Conservation (phyloP, 2,797 vertebrate species). For the Acropternis orthonyx region DNA sequence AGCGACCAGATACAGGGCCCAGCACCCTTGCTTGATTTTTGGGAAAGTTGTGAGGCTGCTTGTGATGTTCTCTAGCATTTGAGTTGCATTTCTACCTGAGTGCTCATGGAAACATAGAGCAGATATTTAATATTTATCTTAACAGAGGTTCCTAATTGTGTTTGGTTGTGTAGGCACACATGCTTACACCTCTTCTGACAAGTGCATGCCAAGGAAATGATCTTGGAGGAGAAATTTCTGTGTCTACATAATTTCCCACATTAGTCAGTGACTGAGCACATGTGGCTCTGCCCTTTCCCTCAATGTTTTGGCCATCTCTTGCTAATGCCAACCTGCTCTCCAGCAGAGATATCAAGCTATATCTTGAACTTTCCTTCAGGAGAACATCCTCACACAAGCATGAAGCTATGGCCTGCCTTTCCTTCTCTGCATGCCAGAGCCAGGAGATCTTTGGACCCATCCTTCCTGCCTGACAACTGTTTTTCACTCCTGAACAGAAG, state of each 20-base stretch:
- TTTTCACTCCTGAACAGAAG: background rate
- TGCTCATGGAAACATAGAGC: background rate
- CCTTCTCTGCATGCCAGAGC: fast-evolving
- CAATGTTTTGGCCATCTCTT: background rate
- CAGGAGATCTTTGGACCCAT: background rate
- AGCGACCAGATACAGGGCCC: background rate
- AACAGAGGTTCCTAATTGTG: background rate
- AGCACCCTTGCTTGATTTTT: background rate
- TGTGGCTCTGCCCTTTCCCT: background rate
- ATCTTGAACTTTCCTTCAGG: fast-evolving
- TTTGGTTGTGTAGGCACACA: background rate
- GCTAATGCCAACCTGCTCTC: background rate
- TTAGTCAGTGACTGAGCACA: background rate
- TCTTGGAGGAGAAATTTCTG: background rate
- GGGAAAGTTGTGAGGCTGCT: background rate
- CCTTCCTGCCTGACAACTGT: background rate
- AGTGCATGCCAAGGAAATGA: background rate
- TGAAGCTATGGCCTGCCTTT: background rate
- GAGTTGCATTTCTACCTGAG: background rate
- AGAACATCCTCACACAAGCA: background rate
- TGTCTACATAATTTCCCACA: background rate
- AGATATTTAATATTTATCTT: background rate
- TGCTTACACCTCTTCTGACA: background rate
- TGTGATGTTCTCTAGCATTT: fast-evolving
- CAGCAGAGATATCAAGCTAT: background rate